These are phyloP conservation scores for Apamea sordens DNA, from an alignment of 2,888 invertebrate species.

Conservation along the genomic window DNA sequence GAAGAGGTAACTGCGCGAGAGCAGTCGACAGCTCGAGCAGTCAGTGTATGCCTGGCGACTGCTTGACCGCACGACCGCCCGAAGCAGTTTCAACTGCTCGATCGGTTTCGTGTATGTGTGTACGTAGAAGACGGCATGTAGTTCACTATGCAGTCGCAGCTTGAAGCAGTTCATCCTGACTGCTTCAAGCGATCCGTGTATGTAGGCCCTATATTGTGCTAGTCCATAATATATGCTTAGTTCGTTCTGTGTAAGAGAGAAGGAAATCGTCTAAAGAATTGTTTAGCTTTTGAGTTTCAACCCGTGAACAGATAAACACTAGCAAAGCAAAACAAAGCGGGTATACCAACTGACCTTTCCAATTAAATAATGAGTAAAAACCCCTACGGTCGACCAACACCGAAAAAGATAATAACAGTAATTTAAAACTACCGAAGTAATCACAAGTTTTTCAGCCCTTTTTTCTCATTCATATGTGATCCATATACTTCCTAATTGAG, in stretches of 20 bases:
- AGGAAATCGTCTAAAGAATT: neutral
- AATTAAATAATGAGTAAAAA: conserved; percentile 26
- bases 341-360: conserved; percentile 18
- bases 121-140: too few relatives aligned
- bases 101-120: too few relatives aligned
- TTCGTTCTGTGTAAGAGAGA: neutral
- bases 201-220: too few relatives aligned
- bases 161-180: too few relatives aligned
- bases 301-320: neutral
- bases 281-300: neutral
- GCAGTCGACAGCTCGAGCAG: too few relatives aligned
- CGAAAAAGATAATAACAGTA: conserved; percentile 43
- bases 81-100: too few relatives aligned
- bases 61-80: too few relatives aligned
- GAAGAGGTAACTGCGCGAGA: too few relatives aligned
- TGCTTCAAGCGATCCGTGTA: too few relatives aligned
- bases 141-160: too few relatives aligned
- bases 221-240: neutral
- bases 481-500: conserved; percentile 60
- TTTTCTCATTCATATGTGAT: conserved; percentile 45
- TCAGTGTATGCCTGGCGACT: too few relatives aligned
- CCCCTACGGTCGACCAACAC: conserved; percentile 1
- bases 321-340: neutral
- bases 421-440: conserved; percentile 48
- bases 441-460: conserved; percentile 42